Conservation (phyloP, 2,113 vertebrate genomes). For the Athene cunicularia region DNA sequence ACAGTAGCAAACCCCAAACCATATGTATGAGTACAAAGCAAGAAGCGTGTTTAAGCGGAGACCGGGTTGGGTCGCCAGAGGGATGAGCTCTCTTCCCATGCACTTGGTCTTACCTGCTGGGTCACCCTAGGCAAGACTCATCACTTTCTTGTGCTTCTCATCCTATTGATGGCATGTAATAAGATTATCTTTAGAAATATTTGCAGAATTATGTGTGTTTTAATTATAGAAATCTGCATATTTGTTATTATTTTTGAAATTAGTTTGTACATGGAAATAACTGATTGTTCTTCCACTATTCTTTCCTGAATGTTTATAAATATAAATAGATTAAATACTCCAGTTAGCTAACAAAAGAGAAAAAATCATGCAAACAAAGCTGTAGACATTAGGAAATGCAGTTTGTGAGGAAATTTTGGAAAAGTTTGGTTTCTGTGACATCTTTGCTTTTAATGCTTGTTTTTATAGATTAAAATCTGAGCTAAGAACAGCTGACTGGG, state of each 20-base stretch:
- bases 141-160: neutral
- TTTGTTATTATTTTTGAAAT: neutral
- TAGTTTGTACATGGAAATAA: neutral
- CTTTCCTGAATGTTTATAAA: neutral
- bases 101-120: neutral
- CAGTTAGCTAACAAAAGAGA: neutral
- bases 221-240: neutral
- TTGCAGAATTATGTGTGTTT: neutral
- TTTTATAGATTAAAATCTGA: neutral
- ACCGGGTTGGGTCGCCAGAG: accelerated
- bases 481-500: neutral
- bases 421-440: neutral
- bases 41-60: neutral
- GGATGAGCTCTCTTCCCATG: neutral
- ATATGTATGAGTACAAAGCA: accelerated
- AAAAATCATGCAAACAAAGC: neutral
- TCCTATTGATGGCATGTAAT: neutral
- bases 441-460: neutral
- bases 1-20: neutral
- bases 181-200: neutral
- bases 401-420: neutral
- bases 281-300: neutral
- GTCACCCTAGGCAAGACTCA: neutral
- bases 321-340: neutral
- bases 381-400: neutral